Percentiles rank a stretch among this genome's conserved stretches.
phyloP scores from a whole-genome alignment of 2,113 vertebrate genomes.

The Ptilorrhoa leucosticta region DNA sequence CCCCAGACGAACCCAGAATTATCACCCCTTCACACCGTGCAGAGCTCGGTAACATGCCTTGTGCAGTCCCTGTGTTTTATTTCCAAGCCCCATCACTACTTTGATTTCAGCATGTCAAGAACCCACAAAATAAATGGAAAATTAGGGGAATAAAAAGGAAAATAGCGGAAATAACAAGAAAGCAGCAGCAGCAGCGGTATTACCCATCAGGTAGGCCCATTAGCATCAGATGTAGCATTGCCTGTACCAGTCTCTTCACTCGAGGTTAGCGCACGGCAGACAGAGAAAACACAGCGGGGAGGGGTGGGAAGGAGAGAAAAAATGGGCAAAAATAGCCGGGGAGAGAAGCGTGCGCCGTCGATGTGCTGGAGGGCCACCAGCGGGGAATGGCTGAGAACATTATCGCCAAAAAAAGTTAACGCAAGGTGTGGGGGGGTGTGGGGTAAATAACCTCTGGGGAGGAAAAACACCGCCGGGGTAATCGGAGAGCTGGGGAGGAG shows the following conservation, averaged over 20 bases:
- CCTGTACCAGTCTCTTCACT: background rate
- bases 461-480: background rate
- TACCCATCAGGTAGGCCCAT: conserved; percentile 18
- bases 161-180: background rate
- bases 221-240: background rate
- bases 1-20: background rate
- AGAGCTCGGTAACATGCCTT: background rate
- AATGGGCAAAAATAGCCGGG: background rate
- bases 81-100: background rate
- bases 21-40: fast-evolving
- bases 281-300: background rate
- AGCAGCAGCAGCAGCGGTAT: background rate
- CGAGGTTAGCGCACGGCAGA: background rate
- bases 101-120: background rate
- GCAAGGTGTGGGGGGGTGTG: background rate
- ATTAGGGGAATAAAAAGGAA: background rate
- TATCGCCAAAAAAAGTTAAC: conserved; percentile 40
- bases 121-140: background rate
- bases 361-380: background rate
- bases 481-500: background rate
- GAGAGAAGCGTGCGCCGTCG: background rate
- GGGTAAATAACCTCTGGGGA: background rate
- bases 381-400: background rate
- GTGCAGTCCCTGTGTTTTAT: background rate
- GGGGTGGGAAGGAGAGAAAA: background rate